Evolutionary conservation across 2,797 vertebrate genomes (phyloP), one percentile per base, ranked within the genome.

Genomic region (Onychomys torridus): DNA sequence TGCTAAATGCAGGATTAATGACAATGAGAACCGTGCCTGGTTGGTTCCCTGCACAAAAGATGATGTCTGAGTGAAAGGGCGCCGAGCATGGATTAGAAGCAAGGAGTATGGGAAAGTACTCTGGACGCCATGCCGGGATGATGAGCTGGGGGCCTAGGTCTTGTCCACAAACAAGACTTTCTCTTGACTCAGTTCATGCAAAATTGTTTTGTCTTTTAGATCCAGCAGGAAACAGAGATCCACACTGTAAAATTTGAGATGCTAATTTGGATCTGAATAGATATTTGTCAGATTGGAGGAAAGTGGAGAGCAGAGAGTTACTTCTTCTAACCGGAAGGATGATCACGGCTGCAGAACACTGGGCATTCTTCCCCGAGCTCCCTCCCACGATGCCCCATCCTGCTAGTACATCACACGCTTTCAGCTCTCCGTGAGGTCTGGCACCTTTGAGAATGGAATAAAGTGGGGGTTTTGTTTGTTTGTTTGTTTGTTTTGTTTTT

Each of bases 81-180:
- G 10, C 82, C 92, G 93, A 82, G 83, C 17, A 32, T 75, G 79
- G 90, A 93, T 94, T 81, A 79, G 25, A 79, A 55, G 40, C 23
- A 63, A 40, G 78, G 78, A 76, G 67, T 37, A 79, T 6, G 16
- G 87, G 77, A 37, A 82, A 32, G 93, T 87, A n/a, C 75, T 83
- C 43, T 61, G 63, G 90, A 79, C 55, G 67, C 82, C 3, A 2
- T 0, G 32, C 1, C 10, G 59, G 76, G 76, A 49, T 9, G 37
- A 55, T 4, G 37, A 63, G 37, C 43, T 43, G 9, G 34, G 65
- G 40, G 83, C 55, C 83, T 52, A 55, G 37, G n/a, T 76, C 40
- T 87, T 67, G 52, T 19, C 63, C 75, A n/a, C 0, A 8, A 4
- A 79, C 69, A 43, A 65, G 40, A 34, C 82, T 89, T 76, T 57